These are phyloP conservation scores for Epinotia bilunana DNA, from an alignment of 2,888 invertebrate species.

Conservation along the genomic window DNA sequence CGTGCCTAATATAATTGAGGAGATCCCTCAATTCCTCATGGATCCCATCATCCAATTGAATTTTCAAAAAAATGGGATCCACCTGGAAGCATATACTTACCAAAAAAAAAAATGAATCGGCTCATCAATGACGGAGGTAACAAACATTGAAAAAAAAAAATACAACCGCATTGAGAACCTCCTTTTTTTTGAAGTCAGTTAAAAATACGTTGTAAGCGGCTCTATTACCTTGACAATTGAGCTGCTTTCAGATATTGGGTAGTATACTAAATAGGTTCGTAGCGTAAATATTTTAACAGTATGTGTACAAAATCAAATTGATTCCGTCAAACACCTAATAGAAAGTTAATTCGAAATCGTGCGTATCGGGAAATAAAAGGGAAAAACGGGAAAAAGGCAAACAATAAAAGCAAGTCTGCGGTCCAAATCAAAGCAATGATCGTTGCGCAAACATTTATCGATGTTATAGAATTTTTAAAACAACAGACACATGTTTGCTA, in stretches of 20 bases:
- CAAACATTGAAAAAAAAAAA: too few relatives aligned
- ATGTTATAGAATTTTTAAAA: constrained; percentile 57
- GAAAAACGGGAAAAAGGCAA: constrained; percentile 36
- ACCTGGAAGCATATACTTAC: too few relatives aligned
- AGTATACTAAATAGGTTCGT: too few relatives aligned
- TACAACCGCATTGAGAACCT: too few relatives aligned
- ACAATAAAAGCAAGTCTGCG: constrained; percentile 45
- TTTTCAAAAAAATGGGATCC: too few relatives aligned
- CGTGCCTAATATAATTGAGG: too few relatives aligned
- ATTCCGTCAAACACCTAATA: constrained; percentile 30
- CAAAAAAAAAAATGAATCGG: too few relatives aligned
- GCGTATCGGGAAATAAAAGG: constrained; percentile 35
- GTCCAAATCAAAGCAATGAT: constrained; percentile 51
- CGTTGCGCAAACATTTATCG: constrained; percentile 57
- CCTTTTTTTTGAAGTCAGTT: too few relatives aligned
- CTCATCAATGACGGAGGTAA: too few relatives aligned
- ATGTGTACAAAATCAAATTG: not conserved
- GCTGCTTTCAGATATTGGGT: not conserved
- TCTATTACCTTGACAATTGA: not conserved
- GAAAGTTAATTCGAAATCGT: constrained; percentile 41
- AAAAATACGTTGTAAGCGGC: too few relatives aligned
- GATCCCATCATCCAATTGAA: too few relatives aligned
- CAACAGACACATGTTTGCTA: constrained; percentile 47
- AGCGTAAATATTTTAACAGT: not conserved
- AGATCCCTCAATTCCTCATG: too few relatives aligned